A percentile compares a stretch with the other conserved stretches of the same genome.
Evolutionary conservation across 35 echinoderm and acorn worm species (phyloP).

Genomic region (Apostichopus parvimensis): DNA sequence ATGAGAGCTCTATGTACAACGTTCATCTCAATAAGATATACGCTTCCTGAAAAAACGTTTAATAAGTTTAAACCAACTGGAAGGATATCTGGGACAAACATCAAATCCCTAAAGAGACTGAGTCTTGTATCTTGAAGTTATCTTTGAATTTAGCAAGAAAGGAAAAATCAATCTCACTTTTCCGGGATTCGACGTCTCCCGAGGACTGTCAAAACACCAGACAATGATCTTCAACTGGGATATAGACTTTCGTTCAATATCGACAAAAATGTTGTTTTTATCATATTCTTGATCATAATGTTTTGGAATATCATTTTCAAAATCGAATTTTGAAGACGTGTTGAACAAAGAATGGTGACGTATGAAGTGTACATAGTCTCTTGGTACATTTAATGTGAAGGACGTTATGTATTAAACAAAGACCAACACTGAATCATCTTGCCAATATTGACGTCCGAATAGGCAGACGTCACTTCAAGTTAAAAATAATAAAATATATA

Average conservation of each 20-base stretch:
- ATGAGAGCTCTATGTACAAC: neutral
- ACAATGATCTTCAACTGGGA: neutral
- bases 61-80: neutral
- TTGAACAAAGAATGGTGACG: neutral
- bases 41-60: neutral
- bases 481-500: too few species aligned
- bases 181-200: neutral
- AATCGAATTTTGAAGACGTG: neutral
- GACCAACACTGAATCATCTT: too few species aligned
- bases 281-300: neutral
- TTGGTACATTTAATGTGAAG: neutral
- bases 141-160: neutral
- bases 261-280: conserved; percentile 4
- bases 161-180: neutral
- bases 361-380: neutral
- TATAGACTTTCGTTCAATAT: neutral
- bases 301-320: neutral
- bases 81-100: neutral
- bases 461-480: too few species aligned
- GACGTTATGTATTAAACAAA: neutral
- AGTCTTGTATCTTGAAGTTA: neutral
- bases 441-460: too few species aligned
- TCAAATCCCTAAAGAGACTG: neutral
- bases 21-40: neutral
- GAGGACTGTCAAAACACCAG: conserved; percentile 5